Conservation (phyloP, 1,140 invertebrate species). For the Ctenoplectra terminalis region DNA sequence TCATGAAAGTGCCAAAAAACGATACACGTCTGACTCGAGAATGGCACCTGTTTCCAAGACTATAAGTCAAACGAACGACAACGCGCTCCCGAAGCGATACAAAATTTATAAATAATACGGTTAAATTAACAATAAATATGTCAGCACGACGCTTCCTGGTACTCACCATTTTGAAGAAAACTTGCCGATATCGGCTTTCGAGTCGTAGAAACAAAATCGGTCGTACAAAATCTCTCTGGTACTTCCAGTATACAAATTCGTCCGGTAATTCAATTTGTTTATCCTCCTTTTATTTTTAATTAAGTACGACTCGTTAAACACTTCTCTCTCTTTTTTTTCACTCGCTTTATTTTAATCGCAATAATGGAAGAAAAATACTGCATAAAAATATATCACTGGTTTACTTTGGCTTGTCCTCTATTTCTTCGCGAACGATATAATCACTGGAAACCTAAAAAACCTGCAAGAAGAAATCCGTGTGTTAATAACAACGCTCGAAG, state of each 20-base stretch:
- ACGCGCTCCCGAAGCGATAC: not conserved
- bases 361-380: constrained; percentile 57
- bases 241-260: constrained; percentile 16
- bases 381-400: constrained; percentile 66
- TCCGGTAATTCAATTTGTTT: constrained; percentile 24
- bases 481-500: not conserved
- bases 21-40: not conserved
- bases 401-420: constrained; percentile 64
- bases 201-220: constrained; percentile 14
- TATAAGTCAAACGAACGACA: too few relatives aligned
- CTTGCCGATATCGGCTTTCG: constrained; percentile 65
- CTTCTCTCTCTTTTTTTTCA: not conserved
- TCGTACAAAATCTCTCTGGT: not conserved
- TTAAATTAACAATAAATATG: too few relatives aligned
- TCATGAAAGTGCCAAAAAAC: not conserved
- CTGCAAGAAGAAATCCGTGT: not conserved
- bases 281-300: not conserved
- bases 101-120: not conserved
- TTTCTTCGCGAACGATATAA: constrained; percentile 9
- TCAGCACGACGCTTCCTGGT: not conserved
- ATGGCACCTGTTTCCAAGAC: not conserved
- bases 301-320: not conserved
- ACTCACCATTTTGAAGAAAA: constrained; percentile 75
- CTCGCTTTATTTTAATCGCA: not conserved
- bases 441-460: constrained; percentile 33